Evolutionary conservation across 2,113 vertebrate genomes (phyloP).

Genomic region (Labeo catla): DNA sequence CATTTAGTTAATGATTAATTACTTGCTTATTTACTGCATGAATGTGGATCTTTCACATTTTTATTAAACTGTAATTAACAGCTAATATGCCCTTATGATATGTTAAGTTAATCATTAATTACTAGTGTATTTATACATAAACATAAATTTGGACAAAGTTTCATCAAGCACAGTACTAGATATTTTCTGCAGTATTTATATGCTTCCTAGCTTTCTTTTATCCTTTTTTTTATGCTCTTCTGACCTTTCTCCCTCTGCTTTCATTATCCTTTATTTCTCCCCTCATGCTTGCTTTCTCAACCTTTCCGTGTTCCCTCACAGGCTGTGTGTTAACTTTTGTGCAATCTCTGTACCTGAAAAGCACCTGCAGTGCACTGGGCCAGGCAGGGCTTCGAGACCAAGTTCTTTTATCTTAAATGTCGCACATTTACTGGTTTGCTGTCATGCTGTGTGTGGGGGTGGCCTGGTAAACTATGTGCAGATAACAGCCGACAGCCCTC

Average conservation of each 20-base stretch:
- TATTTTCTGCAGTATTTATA: not conserved
- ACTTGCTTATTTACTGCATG: not conserved
- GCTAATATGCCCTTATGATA: not conserved
- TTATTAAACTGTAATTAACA: not conserved
- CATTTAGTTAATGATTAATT: no score
- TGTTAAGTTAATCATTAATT: not conserved
- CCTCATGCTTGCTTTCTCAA: not conserved
- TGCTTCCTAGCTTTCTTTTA: not conserved
- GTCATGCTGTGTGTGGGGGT: constrained; percentile 58
- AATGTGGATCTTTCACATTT: not conserved
- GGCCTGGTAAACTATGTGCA: constrained; percentile 60
- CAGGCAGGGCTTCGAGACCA: not conserved
- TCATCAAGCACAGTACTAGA: no score
- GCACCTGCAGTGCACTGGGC: not conserved
- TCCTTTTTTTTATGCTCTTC: not conserved
- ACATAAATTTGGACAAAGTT: not conserved
- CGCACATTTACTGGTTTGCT: constrained; percentile 56
- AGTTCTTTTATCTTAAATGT: constrained; percentile 59
- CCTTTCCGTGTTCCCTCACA: not conserved
- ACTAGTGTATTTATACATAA: not conserved
- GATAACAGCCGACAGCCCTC: constrained; percentile 70
- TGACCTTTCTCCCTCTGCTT: constrained; percentile 5
- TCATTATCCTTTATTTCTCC: not conserved
- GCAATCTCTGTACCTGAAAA: not conserved
- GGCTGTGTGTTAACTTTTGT: not conserved